These are phyloP conservation scores for Tiliacea citrago DNA, from an alignment of 2,888 invertebrate genomes.

Conservation along the genomic window DNA sequence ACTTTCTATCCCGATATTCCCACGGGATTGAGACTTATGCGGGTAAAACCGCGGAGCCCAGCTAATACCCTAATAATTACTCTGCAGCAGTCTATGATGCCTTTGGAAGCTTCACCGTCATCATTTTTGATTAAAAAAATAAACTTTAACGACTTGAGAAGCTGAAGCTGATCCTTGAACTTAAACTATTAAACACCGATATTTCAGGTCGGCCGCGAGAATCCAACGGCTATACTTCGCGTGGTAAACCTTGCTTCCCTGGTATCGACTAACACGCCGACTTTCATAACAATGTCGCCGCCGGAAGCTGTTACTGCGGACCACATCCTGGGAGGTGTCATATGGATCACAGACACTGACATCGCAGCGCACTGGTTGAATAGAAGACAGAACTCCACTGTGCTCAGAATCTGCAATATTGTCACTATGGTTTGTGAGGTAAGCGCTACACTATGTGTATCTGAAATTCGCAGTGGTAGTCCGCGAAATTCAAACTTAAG, in stretches of 20 bases:
- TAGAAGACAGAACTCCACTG: conserved; percentile 94
- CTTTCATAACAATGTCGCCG: conserved; percentile 80
- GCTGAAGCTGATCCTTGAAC: neutral
- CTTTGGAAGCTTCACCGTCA: neutral
- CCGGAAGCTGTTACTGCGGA: conserved; percentile 90
- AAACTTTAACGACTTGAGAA: neutral
- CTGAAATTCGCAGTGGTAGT: no score
- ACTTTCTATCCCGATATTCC: no score
- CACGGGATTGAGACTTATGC: no score
- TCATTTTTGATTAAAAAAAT: no score
- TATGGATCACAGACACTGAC: conserved; percentile 93
- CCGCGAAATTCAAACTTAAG: no score
- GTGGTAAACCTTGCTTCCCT: conserved; percentile 89
- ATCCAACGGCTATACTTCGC: conserved; percentile 93
- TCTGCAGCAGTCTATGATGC: neutral
- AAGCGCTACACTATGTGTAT: conserved; percentile 43
- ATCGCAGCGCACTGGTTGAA: conserved; percentile 95
- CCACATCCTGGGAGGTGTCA: conserved; percentile 93
- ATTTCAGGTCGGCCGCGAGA: conserved; percentile 92
- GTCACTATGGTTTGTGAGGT: conserved; percentile 78
- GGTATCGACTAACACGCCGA: conserved; percentile 66
- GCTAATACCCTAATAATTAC: neutral
- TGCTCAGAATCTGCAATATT: conserved; percentile 91
- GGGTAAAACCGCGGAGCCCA: no score
- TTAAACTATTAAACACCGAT: neutral